Conservation (phyloP, 2,888 invertebrate genomes). For the Trichopria drosophilae region DNA sequence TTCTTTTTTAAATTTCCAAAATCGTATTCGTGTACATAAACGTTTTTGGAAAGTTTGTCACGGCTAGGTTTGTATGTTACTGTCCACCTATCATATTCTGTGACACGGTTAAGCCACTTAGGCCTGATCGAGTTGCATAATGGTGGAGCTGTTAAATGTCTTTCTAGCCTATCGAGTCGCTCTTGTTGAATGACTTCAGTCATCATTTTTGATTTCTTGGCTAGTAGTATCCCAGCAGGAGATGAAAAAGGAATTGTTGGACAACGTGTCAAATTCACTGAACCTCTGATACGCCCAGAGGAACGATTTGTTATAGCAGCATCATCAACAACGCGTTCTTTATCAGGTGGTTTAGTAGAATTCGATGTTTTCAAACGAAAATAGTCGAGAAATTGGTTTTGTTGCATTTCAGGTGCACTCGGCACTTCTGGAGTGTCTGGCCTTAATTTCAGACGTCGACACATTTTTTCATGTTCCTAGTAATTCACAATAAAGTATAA, state of each 20-base stretch:
- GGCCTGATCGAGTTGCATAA: conserved; percentile 45
- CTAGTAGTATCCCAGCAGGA: conserved; percentile 60
- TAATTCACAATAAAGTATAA: conserved; percentile 9
- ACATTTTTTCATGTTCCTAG: conserved; percentile 40
- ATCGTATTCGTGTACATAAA: conserved; percentile 50
- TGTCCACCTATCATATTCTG: conserved; percentile 48
- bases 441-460: conserved; percentile 23
- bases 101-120: conserved; percentile 49
- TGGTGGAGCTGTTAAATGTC: conserved; percentile 60
- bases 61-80: conserved; percentile 51
- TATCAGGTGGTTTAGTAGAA: conserved; percentile 33
- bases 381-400: conserved; percentile 60
- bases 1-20: conserved; percentile 48
- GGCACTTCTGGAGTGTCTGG: conserved; percentile 27
- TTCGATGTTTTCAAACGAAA: conserved; percentile 54
- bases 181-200: conserved; percentile 60
- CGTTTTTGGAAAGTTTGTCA: conserved; percentile 39
- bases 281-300: conserved; percentile 57
- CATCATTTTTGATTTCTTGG: conserved; percentile 60
- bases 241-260: conserved; percentile 62
- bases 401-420: conserved; percentile 43
- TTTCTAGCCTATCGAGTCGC: conserved; percentile 61
- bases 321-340: conserved; percentile 15
- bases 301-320: conserved; percentile 42
- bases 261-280: conserved; percentile 58